phyloP scores from a whole-genome alignment of 2,797 vertebrate genomes.

The Anableps anableps region DNA sequence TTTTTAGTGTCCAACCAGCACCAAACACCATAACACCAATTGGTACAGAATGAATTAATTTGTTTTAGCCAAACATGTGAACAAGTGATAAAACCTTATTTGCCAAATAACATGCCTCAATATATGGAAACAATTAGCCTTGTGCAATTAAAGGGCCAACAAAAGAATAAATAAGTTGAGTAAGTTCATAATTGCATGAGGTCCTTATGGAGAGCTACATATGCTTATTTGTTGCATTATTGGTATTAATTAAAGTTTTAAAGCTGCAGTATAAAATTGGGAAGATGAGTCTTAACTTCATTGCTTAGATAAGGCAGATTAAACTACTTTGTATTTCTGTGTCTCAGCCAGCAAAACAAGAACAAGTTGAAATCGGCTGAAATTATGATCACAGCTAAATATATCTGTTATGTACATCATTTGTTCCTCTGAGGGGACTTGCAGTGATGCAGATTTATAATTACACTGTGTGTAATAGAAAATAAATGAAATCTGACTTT shows the following conservation, averaged over 20 bases:
- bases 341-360: conserved; percentile 42
- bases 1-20: conserved; percentile 47
- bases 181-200: conserved; percentile 62
- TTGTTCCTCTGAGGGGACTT: conserved; percentile 69
- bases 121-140: conserved; percentile 54
- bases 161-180: conserved; percentile 57
- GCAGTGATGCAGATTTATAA: conserved; percentile 68
- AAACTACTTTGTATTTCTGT: conserved; percentile 33
- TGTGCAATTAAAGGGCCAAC: conserved; percentile 59
- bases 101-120: conserved; percentile 43
- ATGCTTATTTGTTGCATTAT: conserved; percentile 73
- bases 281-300: conserved; percentile 44
- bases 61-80: conserved; percentile 28
- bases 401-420: conserved; percentile 66
- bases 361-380: conserved; percentile 46
- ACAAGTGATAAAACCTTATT: conserved; percentile 45
- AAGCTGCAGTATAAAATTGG: conserved; percentile 44
- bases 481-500: conserved; percentile 67
- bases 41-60: conserved; percentile 46
- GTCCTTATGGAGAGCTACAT: conserved; percentile 56
- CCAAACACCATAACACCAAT: conserved; percentile 31
- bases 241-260: conserved; percentile 66
- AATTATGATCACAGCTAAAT: conserved; percentile 61
- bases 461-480: conserved; percentile 70
- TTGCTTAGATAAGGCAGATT: conserved; percentile 47